Conservation (phyloP, 2,113 vertebrate species). For the Chinchilla lanigera region DNA sequence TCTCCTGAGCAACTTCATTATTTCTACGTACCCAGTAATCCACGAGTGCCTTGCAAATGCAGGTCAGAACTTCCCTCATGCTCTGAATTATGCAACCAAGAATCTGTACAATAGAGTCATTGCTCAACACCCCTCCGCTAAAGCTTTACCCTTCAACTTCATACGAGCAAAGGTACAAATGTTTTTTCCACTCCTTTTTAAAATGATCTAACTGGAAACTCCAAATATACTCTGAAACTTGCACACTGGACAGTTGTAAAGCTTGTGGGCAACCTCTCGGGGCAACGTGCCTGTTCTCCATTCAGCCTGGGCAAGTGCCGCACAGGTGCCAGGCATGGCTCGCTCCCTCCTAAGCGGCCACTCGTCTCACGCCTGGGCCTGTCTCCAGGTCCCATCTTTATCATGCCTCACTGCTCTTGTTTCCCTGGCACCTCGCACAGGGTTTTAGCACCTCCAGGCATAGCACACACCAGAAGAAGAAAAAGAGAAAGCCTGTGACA, state of each 20-base stretch:
- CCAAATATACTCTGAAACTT: neutral
- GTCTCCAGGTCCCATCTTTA: neutral
- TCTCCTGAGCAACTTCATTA: neutral
- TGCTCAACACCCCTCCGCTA: neutral
- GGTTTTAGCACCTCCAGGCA: neutral
- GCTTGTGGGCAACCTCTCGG: neutral
- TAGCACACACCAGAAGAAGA: neutral
- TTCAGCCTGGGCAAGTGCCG: neutral
- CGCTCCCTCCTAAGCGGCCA: neutral
- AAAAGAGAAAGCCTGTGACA: neutral
- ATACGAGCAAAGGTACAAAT: neutral
- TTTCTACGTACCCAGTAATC: neutral
- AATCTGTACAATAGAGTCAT: neutral
- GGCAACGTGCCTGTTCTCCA: neutral
- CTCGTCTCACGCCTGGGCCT: neutral
- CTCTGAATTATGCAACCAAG: neutral
- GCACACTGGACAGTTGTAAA: neutral
- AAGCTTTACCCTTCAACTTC: neutral
- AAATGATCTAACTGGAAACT: neutral
- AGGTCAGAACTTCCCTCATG: neutral
- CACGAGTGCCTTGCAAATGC: neutral
- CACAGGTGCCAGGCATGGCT: neutral
- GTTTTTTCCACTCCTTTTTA: neutral
- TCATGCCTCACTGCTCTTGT: neutral
- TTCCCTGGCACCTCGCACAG: neutral